A percentile compares a stretch with the other conserved stretches of the same genome.
phyloP scores from a whole-genome alignment of 2,888 invertebrate genomes.

The Oxyteleia sp. region DNA sequence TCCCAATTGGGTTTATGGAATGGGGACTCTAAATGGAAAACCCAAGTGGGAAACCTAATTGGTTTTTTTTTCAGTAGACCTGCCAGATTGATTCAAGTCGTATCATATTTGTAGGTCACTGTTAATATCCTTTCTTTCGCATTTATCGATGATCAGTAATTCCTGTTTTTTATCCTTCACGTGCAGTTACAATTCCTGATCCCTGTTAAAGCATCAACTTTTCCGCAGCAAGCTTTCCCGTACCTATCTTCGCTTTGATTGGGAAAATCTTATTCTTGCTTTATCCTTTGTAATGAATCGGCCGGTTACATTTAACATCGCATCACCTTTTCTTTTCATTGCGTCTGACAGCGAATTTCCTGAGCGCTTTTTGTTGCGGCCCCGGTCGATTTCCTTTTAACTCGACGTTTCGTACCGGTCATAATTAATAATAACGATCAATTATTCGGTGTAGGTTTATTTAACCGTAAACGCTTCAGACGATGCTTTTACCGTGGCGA shows the following conservation, averaged over 20 bases:
- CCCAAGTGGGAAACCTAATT: no score
- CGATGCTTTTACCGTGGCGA: constrained; percentile 12
- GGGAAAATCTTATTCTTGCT: constrained; percentile 1
- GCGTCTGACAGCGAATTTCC: constrained; percentile 2
- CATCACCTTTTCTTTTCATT: background rate
- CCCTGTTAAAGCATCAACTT: constrained; percentile 7
- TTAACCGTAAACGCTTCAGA: constrained; percentile 15
- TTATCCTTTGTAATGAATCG: constrained; percentile 17
- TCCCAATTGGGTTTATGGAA: no score
- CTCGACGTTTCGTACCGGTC: no score
- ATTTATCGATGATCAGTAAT: constrained; percentile 3
- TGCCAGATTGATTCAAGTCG: no score
- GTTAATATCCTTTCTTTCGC: constrained; percentile 25
- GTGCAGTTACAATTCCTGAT: constrained; percentile 14
- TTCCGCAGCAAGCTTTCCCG: background rate
- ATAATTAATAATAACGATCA: no score
- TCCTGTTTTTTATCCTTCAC: constrained; percentile 15
- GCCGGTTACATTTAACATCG: background rate
- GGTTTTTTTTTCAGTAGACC: no score
- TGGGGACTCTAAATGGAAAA: no score
- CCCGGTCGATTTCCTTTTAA: no score
- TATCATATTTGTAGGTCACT: constrained; percentile 38
- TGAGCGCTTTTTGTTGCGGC: no score
- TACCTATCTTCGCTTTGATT: constrained; percentile 8
- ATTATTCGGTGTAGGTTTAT: no score